These are phyloP conservation scores for Melopsittacus undulatus DNA, from an alignment of 2,797 vertebrate genomes.

Conservation along the genomic window DNA sequence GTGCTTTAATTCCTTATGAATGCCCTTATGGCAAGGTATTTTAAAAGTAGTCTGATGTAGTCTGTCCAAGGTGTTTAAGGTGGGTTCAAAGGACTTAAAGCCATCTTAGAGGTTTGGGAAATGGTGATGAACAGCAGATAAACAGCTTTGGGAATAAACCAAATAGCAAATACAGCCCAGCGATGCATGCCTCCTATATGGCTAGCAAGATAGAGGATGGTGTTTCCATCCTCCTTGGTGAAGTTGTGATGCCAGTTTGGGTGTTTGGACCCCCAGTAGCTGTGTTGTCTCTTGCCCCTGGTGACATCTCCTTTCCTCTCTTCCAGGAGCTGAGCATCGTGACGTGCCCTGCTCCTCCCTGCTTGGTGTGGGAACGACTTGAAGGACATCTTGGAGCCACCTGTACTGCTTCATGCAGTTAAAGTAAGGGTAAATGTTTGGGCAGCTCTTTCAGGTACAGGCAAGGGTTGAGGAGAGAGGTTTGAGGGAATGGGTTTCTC, in stretches of 20 bases:
- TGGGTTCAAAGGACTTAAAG: neutral
- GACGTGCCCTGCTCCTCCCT: neutral
- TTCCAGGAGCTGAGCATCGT: conserved; percentile 9
- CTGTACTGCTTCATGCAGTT: conserved; percentile 73
- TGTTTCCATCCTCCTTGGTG: neutral
- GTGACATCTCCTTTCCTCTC: neutral
- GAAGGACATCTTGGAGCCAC: conserved; percentile 33
- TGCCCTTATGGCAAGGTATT: neutral
- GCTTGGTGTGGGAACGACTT: neutral
- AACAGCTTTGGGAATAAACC: neutral
- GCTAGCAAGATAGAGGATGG: neutral
- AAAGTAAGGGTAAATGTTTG: conserved; percentile 59
- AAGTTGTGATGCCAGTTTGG: neutral
- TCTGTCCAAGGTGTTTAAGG: neutral
- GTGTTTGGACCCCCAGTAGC: neutral
- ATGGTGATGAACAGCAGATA: neutral
- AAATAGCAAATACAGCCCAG: neutral
- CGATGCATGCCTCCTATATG: rapidly evolving
- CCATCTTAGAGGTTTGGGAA: neutral
- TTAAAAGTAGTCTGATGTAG: neutral
- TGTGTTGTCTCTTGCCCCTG: neutral
- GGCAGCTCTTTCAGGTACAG: neutral
- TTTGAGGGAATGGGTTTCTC: neutral
- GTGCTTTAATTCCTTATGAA: neutral
- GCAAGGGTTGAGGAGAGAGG: neutral